phyloP scores from a whole-genome alignment of 2,113 vertebrate species.

The Nanorana parkeri region DNA sequence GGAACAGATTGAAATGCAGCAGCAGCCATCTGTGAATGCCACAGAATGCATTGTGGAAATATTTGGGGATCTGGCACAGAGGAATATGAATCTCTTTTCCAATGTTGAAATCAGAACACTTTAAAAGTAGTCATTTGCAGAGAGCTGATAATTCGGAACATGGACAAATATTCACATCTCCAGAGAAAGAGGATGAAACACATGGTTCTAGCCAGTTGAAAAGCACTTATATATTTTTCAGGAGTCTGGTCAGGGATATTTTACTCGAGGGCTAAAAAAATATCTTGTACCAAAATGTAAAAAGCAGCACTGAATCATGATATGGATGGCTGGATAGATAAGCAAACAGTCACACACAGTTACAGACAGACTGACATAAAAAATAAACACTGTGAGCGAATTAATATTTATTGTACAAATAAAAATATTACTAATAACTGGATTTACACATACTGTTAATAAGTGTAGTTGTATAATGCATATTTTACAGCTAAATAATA shows the following conservation, averaged over 20 bases:
- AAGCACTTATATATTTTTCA: conserved; percentile 39
- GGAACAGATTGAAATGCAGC: conserved; percentile 63
- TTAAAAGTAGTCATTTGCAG: conserved; percentile 56
- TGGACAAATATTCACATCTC: conserved; percentile 44
- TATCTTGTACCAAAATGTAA: conserved; percentile 42
- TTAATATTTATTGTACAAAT: conserved; percentile 31
- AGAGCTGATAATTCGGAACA: conserved; percentile 54
- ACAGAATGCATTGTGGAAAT: conserved; percentile 58
- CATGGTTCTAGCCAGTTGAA: not conserved
- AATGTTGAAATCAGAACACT: conserved; percentile 12
- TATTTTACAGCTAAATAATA: not conserved
- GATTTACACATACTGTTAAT: no score
- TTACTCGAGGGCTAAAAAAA: conserved; percentile 10
- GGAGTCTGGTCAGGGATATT: not conserved
- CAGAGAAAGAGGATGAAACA: conserved; percentile 21
- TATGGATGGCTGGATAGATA: conserved; percentile 35
- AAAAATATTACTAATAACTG: no score
- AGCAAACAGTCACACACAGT: conserved; percentile 29
- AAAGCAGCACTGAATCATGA: conserved; percentile 7
- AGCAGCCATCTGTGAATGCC: conserved; percentile 64
- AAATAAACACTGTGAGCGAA: not conserved
- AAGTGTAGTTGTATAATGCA: not conserved
- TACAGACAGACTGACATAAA: no score
- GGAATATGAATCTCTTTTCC: conserved; percentile 40
- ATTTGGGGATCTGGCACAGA: conserved; percentile 59